phyloP scores from a whole-genome alignment of 2,888 invertebrate genomes.

The Graphium colonna region DNA sequence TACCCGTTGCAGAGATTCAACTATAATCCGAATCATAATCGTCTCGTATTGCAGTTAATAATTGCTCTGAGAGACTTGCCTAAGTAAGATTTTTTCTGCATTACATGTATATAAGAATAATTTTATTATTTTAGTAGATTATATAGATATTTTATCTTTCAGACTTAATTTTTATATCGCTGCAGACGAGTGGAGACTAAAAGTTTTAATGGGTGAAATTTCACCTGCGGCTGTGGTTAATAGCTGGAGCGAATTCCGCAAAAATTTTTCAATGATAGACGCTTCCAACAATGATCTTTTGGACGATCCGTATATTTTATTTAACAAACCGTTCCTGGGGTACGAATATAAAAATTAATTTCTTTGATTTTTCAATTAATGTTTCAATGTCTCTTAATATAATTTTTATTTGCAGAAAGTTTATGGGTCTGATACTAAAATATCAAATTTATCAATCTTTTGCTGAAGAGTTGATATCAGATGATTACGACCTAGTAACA shows the following conservation, averaged over 20 bases:
- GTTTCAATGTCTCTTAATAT: background rate
- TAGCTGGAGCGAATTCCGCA: slow-evolving; percentile 76
- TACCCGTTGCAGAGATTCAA: slow-evolving; percentile 62
- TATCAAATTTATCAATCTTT: slow-evolving; percentile 78
- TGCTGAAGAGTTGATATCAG: slow-evolving; percentile 66
- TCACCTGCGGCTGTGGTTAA: slow-evolving; percentile 49
- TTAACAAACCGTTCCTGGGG: slow-evolving; percentile 79
- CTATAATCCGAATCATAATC: slow-evolving; percentile 64
- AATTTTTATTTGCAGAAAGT: slow-evolving; percentile 64
- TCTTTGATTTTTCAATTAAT: slow-evolving; percentile 1
- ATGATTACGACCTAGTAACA: slow-evolving; percentile 63
- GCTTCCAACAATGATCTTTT: slow-evolving; percentile 71
- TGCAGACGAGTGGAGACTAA: slow-evolving; percentile 78
- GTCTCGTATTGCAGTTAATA: slow-evolving; percentile 72
- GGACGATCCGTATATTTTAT: slow-evolving; percentile 69
- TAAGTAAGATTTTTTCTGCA: slow-evolving; percentile 56
- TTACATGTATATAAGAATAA: no score
- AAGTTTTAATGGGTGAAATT: slow-evolving; percentile 59
- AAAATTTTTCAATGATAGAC: slow-evolving; percentile 66
- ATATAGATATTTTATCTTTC: no score
- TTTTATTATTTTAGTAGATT: no score
- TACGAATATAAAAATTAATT: slow-evolving; percentile 37
- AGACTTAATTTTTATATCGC: slow-evolving; percentile 78
- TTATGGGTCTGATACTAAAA: slow-evolving; percentile 76
- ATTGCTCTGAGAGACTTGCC: slow-evolving; percentile 78